phyloP scores from a whole-genome alignment of 2,797 vertebrate genomes.

The Rhynchonycteris naso region DNA sequence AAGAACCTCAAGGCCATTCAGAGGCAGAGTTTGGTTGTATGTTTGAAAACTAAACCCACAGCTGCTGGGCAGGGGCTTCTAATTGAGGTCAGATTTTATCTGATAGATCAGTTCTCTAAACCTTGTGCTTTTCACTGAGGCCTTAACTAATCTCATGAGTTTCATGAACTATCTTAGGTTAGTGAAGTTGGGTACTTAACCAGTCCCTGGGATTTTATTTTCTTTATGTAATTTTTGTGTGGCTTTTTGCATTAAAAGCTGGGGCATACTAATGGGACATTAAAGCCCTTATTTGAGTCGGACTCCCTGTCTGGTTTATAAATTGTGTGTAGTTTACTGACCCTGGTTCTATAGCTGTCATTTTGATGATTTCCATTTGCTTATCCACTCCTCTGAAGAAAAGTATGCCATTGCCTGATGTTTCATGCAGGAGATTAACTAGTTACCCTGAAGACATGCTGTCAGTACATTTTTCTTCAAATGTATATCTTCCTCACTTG shows the following conservation, averaged over 20 bases:
- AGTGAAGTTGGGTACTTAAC: neutral
- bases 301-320: neutral
- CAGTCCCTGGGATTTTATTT: neutral
- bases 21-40: neutral
- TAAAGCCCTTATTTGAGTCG: neutral
- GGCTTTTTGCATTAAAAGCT: neutral
- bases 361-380: constrained; percentile 31
- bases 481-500: constrained; percentile 11
- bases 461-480: constrained; percentile 63
- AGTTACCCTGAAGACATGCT: constrained; percentile 40
- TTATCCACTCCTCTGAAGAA: too few relatives aligned
- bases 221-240: neutral
- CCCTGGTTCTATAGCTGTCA: neutral
- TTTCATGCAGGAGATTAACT: constrained; percentile 28
- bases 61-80: neutral
- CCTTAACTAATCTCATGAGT: neutral
- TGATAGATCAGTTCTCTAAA: neutral
- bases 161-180: neutral
- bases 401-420: constrained; percentile 15
- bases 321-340: neutral
- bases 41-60: neutral
- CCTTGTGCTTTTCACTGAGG: neutral
- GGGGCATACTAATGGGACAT: neutral
- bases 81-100: neutral
- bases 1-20: neutral